Percentiles rank a stretch among this genome's conserved stretches.
Evolutionary conservation across 2,888 invertebrate species (phyloP).

Genomic region (Acronicta aceris): DNA sequence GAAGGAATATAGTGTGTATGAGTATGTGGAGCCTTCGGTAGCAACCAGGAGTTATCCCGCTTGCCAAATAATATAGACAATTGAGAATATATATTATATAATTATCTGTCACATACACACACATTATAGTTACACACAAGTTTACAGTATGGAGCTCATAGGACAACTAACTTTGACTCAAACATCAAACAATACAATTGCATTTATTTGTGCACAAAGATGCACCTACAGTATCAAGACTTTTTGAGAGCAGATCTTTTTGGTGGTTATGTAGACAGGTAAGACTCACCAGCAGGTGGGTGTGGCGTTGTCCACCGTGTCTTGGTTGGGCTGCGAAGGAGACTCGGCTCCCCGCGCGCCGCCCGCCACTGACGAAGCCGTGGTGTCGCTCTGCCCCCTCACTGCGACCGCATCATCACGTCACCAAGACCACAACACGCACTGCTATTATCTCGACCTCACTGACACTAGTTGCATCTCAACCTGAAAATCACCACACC

Average conservation of each 20-base stretch:
- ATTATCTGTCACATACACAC: too few relatives aligned
- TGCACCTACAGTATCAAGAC: too few relatives aligned
- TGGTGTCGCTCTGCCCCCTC: constrained; percentile 83
- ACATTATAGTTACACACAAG: too few relatives aligned
- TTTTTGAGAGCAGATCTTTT: constrained; percentile 11
- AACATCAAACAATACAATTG: too few relatives aligned
- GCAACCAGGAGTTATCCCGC: too few relatives aligned
- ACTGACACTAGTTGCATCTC: constrained; percentile 87
- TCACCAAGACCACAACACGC: constrained; percentile 81
- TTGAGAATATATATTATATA: too few relatives aligned
- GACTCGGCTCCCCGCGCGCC: constrained; percentile 89
- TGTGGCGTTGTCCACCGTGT: constrained; percentile 87
- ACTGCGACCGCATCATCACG: constrained; percentile 90
- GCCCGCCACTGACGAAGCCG: constrained; percentile 87
- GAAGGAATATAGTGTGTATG: too few relatives aligned
- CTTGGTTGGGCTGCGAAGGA: constrained; percentile 89
- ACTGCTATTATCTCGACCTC: constrained; percentile 88
- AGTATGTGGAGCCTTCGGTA: too few relatives aligned
- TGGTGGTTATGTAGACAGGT: constrained; percentile 4
- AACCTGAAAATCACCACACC: constrained; percentile 82
- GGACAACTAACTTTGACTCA: too few relatives aligned
- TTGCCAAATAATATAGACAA: too few relatives aligned
- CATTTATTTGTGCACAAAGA: too few relatives aligned
- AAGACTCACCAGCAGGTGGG: constrained; percentile 86
- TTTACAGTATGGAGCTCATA: too few relatives aligned